Conservation (phyloP, 2,797 vertebrate species). For the Rhinella marina region DNA sequence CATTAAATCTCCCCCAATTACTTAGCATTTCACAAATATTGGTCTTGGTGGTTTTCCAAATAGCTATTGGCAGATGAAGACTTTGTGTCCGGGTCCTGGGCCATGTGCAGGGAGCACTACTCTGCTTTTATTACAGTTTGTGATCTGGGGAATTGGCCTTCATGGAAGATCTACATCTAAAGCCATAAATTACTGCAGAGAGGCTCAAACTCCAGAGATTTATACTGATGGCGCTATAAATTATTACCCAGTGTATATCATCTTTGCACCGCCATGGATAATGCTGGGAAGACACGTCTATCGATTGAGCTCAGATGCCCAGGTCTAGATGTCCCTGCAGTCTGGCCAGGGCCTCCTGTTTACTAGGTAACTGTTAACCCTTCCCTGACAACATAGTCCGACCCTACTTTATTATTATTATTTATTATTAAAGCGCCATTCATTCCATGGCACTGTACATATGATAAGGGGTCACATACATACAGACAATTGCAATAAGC, state of each 20-base stretch:
- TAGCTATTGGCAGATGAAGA: constrained; percentile 43
- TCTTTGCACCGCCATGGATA: constrained; percentile 38
- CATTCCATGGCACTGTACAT: too few species aligned
- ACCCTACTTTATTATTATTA: neutral
- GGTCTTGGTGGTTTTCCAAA: constrained; percentile 36
- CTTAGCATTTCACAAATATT: constrained; percentile 43
- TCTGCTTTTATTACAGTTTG: constrained; percentile 62
- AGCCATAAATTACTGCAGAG: constrained; percentile 56
- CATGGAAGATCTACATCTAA: constrained; percentile 42
- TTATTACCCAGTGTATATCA: constrained; percentile 47
- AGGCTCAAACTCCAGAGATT: constrained; percentile 55
- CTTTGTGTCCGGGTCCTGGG: constrained; percentile 8
- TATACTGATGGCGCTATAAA: constrained; percentile 58
- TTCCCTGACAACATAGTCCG: neutral
- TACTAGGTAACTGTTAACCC: constrained; percentile 20
- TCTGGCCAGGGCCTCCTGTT: constrained; percentile 3
- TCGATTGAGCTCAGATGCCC: constrained; percentile 47
- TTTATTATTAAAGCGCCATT: too few species aligned
- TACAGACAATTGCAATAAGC: too few species aligned
- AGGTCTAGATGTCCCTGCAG: constrained; percentile 5
- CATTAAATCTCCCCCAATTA: constrained; percentile 33
- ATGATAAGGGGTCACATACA: too few species aligned
- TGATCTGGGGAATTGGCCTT: constrained; percentile 58
- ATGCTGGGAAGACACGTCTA: constrained; percentile 46
- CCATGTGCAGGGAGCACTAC: constrained; percentile 9